Conservation (phyloP, 2,888 invertebrate species). For the Hyppa rectilinea region DNA sequence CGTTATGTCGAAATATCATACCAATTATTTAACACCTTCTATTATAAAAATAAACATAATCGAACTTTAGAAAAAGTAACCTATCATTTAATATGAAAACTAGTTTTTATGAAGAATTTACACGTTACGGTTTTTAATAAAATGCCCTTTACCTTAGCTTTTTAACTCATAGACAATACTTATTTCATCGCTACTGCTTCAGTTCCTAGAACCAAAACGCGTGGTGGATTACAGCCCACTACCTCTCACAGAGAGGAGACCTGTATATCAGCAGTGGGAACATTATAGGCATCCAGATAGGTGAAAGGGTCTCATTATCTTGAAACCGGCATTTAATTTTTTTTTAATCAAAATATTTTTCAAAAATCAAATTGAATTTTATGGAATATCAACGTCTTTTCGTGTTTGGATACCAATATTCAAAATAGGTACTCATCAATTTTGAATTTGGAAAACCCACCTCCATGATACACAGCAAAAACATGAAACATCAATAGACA, state of each 20-base stretch:
- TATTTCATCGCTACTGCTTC: too few species aligned
- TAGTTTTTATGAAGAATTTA: slow-evolving; percentile 1
- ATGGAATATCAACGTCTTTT: too few species aligned
- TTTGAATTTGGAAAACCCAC: slow-evolving; percentile 28
- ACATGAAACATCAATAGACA: slow-evolving; percentile 56
- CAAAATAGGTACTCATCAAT: slow-evolving; percentile 5
- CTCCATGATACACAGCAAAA: slow-evolving; percentile 31
- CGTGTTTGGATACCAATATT: too few species aligned
- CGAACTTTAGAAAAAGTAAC: slow-evolving; percentile 24
- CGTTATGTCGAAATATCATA: slow-evolving; percentile 49
- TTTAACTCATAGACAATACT: neutral
- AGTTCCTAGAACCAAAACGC: too few species aligned
- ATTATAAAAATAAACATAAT: slow-evolving; percentile 27
- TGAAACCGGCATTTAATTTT: too few species aligned
- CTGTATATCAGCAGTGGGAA: too few species aligned
- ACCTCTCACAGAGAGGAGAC: too few species aligned
- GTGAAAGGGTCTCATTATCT: too few species aligned
- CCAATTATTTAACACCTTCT: slow-evolving; percentile 49
- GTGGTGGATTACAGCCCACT: too few species aligned
- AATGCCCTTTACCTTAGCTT: neutral
- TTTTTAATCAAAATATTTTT: too few species aligned
- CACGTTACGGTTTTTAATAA: neutral
- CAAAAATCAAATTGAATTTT: too few species aligned
- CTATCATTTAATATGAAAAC: slow-evolving; percentile 5
- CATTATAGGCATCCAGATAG: too few species aligned